Percentiles rank a stretch among this genome's conserved stretches.
Conservation (phyloP, 2,113 vertebrate genomes). For the Chinchilla lanigera region DNA sequence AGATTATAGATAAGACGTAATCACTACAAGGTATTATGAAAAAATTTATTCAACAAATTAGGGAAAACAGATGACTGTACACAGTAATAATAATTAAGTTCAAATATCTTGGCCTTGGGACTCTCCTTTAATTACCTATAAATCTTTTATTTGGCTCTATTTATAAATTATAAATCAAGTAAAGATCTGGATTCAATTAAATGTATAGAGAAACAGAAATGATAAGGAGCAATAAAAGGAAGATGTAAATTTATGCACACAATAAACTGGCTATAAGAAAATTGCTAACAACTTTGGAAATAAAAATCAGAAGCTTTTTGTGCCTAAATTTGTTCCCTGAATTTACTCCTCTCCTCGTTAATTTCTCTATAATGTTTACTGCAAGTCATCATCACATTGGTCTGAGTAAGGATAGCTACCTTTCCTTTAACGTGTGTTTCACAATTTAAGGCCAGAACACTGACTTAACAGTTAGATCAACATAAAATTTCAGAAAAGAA, state of each 20-base stretch:
- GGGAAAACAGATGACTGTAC: background rate
- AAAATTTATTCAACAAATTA: background rate
- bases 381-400: background rate
- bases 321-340: background rate
- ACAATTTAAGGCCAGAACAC: background rate
- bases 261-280: background rate
- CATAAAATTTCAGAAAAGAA: background rate
- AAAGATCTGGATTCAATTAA: background rate
- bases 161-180: background rate
- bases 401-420: background rate
- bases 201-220: background rate
- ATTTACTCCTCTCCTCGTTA: background rate
- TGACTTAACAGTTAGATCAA: background rate
- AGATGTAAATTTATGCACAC: background rate
- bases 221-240: background rate
- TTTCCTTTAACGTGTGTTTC: background rate
- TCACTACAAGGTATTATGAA: background rate
- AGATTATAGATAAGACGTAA: background rate
- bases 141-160: background rate
- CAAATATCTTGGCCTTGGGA: background rate
- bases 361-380: background rate
- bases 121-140: fast-evolving
- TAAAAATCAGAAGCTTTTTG: background rate
- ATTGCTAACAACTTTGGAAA: background rate
- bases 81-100: background rate